phyloP scores from a whole-genome alignment of 2,113 vertebrate genomes.

The Pseudolaguvia tuberculata region DNA sequence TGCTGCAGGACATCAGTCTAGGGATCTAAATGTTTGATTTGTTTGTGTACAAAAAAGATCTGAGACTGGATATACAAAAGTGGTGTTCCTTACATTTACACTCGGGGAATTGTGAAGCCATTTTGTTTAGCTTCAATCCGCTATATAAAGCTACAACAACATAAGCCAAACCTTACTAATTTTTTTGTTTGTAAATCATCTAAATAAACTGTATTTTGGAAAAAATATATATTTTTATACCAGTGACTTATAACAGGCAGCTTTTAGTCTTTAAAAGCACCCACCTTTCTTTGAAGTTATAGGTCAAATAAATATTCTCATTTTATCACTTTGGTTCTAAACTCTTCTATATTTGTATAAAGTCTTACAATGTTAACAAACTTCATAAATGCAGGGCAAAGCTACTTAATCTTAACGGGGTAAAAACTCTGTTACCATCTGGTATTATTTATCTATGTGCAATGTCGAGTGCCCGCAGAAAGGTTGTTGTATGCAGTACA shows the following conservation, averaged over 20 bases:
- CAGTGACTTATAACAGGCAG: neutral
- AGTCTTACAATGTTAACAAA: slow-evolving; percentile 5
- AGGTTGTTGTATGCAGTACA: neutral
- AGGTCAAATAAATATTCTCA: neutral
- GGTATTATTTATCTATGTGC: slow-evolving; percentile 11
- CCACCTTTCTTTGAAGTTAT: slow-evolving; percentile 1
- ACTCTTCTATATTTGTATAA: neutral
- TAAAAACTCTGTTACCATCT: slow-evolving; percentile 27
- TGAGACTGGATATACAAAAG: neutral
- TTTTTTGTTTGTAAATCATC: neutral
- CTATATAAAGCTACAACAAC: neutral
- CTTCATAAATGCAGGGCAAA: neutral
- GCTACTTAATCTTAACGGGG: neutral
- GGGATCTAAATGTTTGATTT: neutral
- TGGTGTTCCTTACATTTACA: neutral
- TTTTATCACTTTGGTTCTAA: neutral
- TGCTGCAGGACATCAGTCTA: neutral
- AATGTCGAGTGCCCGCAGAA: neutral
- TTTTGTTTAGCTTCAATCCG: neutral
- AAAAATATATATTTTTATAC: neutral
- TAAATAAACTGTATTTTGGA: neutral
- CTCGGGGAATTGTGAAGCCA: neutral
- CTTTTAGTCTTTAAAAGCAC: neutral
- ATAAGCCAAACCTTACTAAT: neutral
- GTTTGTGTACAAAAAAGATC: neutral